These are phyloP conservation scores for Brachionus manjavacas DNA, from an alignment of 1,140 invertebrate genomes.

Conservation along the genomic window DNA sequence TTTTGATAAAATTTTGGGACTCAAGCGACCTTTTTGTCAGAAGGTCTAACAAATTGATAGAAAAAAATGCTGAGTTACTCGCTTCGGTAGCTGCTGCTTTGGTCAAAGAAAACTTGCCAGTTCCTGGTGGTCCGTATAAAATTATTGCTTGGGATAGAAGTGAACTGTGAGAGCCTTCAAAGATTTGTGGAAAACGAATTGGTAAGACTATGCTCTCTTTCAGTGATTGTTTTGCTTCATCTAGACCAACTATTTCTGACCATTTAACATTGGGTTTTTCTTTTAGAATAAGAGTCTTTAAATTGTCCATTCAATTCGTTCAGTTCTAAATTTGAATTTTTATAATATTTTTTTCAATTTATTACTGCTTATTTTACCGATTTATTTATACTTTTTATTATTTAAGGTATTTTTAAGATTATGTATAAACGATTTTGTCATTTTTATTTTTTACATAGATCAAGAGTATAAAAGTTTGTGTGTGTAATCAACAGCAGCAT, in stretches of 20 bases:
- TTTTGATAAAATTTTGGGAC: slow-evolving; percentile 95
- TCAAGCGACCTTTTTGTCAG: slow-evolving; percentile 99
- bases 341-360: no score
- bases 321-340: no score
- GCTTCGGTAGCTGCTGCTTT: slow-evolving; percentile 99
- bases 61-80: slow-evolving; percentile 98
- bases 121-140: slow-evolving; percentile 96
- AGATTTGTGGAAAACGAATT: slow-evolving; percentile 96
- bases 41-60: slow-evolving; percentile 93
- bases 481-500: no score
- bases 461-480: no score
- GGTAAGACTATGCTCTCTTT: slow-evolving; percentile 99
- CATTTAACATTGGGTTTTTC: slow-evolving; percentile 88
- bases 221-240: slow-evolving; percentile 91
- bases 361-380: no score
- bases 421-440: no score
- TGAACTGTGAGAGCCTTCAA: slow-evolving; percentile 76
- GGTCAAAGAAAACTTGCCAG: slow-evolving; percentile 96
- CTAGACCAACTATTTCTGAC: slow-evolving; percentile 94
- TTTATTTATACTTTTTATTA: no score
- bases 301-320: not conserved
- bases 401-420: no score
- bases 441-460: no score
- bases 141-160: slow-evolving; percentile 93
- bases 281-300: not conserved